These are phyloP conservation scores for Cryptus armator DNA, from an alignment of 2,888 invertebrate species.

Conservation along the genomic window DNA sequence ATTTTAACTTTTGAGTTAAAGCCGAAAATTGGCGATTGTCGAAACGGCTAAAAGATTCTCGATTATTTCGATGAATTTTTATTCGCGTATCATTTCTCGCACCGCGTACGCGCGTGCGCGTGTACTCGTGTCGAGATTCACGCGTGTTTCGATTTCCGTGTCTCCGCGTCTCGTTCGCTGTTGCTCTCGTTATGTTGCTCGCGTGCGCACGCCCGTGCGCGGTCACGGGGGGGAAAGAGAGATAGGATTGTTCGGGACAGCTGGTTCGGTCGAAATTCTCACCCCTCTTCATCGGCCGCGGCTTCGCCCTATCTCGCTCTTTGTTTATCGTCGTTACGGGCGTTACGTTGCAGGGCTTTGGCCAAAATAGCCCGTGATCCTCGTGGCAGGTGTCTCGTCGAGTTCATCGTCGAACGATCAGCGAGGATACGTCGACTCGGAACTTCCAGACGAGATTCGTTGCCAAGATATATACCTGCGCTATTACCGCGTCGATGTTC, in stretches of 20 bases:
- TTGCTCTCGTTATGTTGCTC: not conserved
- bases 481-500: not conserved
- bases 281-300: slow-evolving; percentile 38
- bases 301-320: slow-evolving; percentile 11
- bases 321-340: slow-evolving; percentile 70
- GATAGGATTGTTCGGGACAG: slow-evolving; percentile 69
- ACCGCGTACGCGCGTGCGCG: not conserved
- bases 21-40: too few species aligned
- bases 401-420: slow-evolving; percentile 20
- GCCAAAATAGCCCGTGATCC: slow-evolving; percentile 34
- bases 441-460: slow-evolving; percentile 19
- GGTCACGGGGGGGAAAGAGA: not conserved
- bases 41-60: too few species aligned
- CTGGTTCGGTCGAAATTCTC: slow-evolving; percentile 66
- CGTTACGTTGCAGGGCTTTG: slow-evolving; percentile 32
- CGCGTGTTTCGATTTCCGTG: slow-evolving; percentile 25
- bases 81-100: too few species aligned
- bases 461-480: not conserved
- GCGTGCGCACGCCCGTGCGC: slow-evolving; percentile 26
- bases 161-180: not conserved
- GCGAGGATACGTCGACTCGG: not conserved
- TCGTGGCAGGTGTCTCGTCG: slow-evolving; percentile 45
- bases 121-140: not conserved
- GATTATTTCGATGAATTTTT: too few species aligned
- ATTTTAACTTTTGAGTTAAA: too few species aligned